Conservation (phyloP, 2,113 vertebrate species). For the Circaetus gallicus region DNA sequence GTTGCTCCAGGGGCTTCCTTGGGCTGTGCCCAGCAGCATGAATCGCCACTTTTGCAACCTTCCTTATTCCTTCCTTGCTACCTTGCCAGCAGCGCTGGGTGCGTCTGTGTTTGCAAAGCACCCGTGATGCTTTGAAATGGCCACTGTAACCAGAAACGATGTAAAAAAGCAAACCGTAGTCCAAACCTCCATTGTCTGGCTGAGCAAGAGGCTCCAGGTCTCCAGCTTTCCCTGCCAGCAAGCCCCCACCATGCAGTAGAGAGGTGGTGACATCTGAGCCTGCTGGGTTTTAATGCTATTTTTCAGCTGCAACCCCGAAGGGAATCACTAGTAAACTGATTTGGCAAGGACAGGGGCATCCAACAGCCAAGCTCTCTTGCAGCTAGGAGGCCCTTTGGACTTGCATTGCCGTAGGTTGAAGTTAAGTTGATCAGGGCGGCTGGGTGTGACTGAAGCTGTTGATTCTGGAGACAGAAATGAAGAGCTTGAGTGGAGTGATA, state of each 20-base stretch:
- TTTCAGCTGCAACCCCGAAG: not conserved
- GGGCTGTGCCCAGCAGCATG: not conserved
- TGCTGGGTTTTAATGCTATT: not conserved
- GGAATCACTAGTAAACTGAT: not conserved
- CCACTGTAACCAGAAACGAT: not conserved
- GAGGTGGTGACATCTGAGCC: not conserved
- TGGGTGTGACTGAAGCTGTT: not conserved
- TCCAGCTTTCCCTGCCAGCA: not conserved
- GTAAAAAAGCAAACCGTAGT: not conserved
- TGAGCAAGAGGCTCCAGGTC: not conserved
- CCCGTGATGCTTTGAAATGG: accelerated
- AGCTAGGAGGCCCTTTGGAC: not conserved
- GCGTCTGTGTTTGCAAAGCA: not conserved
- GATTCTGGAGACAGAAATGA: not conserved
- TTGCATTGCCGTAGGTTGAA: not conserved
- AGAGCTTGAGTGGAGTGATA: not conserved
- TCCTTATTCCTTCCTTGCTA: not conserved
- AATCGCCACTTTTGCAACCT: not conserved
- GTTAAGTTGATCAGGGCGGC: not conserved
- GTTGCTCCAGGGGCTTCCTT: not conserved
- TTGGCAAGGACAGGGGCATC: not conserved
- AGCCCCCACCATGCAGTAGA: accelerated
- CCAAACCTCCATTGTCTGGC: not conserved
- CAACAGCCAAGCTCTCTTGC: accelerated
- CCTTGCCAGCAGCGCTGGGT: accelerated